phyloP scores from a whole-genome alignment of 2,888 invertebrate genomes.

The Troides helena region DNA sequence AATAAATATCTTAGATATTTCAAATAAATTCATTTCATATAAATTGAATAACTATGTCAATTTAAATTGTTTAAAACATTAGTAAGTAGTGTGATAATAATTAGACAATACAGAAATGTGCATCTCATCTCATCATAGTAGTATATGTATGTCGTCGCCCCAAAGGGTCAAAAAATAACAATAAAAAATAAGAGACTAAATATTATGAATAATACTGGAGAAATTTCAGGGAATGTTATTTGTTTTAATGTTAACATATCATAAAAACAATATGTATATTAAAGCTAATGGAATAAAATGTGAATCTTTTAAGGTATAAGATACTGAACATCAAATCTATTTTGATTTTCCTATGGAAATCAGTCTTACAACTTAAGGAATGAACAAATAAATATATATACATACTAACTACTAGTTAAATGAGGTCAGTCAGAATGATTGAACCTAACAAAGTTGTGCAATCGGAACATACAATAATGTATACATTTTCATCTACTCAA shows the following conservation, averaged over 20 bases:
- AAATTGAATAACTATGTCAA: too few relatives aligned
- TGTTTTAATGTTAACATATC: neutral
- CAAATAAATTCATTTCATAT: too few relatives aligned
- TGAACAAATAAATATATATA: constrained; percentile 32
- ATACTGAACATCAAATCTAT: neutral
- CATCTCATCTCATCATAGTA: too few relatives aligned
- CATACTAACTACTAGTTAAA: constrained; percentile 28
- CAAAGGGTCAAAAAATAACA: neutral
- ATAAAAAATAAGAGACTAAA: neutral
- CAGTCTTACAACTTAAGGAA: constrained; percentile 42
- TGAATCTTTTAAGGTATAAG: neutral
- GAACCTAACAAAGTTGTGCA: constrained; percentile 6
- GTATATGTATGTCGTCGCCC: too few relatives aligned
- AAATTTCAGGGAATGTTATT: constrained; percentile 14
- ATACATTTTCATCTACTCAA: neutral
- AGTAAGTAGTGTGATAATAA: too few relatives aligned
- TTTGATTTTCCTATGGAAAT: constrained; percentile 26
- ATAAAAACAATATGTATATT: neutral
- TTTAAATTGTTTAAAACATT: too few relatives aligned
- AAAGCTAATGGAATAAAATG: constrained; percentile 12
- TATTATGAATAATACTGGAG: neutral
- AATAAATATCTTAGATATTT: too few relatives aligned
- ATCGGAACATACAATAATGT: neutral
- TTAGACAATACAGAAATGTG: too few relatives aligned
- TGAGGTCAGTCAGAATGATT: constrained; percentile 29